Base-by-base conservation (phyloP, 2,888 invertebrate genomes). In the Thymelicus lineola region DNA sequence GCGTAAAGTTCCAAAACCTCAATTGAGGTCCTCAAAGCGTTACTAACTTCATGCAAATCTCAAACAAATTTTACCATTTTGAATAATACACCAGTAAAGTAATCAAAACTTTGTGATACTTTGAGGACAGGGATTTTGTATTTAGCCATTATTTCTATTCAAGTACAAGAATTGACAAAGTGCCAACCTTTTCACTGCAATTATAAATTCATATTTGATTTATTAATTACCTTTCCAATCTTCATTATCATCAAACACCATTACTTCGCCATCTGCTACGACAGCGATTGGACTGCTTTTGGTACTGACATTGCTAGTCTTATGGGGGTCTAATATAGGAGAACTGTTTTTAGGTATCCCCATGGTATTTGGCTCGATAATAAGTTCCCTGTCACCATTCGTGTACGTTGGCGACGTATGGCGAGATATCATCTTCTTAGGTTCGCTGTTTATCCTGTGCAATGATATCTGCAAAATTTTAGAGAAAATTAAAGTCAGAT, bases 181-280 rank as follows among this genome's bases (percentile, higher is more conserved):
- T 14, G 46, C 0, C 14, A 50, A 50, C 48, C 50, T 9, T 50
- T 50, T 50, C 7, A 50, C 5, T 50, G 6, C 12, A 53, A 53
- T 20, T 53, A 53, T 20, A 53, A 53, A 17, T 53, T 53, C 10
- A 53, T 53, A 53, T 53, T 53, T 20, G 53, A 45, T 68, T 68
- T 63, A 38, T n/a, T 59, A 81, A 75, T 84, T 87, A 93, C 95
- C 95, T 90, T 96, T 96, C 97, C 97, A 97, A 81, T 96, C 96
- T 80, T 98, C 98, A 75, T 96, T 97, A 86, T 98, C 97, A 84
- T 98, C 97, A 81, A 98, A 97, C 65, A 97, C 97, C 77, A 97
- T 97, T 62, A 97, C 96, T 85, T 97, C 97, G 20, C 96, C 96
- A 72, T 96, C 96, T 65, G 96, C 95, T 73, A 96, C 96, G 61